Evolutionary conservation across 2,888 invertebrate genomes (phyloP), one percentile per base, ranked within the genome.

Genomic region (Eristalis tenax): DNA sequence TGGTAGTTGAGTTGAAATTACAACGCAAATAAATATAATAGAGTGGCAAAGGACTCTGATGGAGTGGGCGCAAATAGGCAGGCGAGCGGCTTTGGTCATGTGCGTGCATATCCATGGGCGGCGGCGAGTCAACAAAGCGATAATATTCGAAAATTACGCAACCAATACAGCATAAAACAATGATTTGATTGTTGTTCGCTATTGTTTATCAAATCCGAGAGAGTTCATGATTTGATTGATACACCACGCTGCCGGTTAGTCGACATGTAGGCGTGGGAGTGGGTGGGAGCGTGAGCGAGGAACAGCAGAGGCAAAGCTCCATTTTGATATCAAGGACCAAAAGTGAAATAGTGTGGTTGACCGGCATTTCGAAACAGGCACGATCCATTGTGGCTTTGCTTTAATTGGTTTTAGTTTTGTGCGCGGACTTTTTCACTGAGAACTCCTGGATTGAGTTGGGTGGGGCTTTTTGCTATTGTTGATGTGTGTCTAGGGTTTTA

Each of bases 21-120:
- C 75, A 65, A 26, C 79, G 75, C 79, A 79, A 84, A 84, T 79
- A 84, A 61, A 74, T 59, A 70, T 63, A 75, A 79, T 79, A 61
- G 43, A 84, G 75, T 75, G 64, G 26, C 50, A 50, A 73, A 50
- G 68, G 18, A 68, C 61, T 68, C 50, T 6, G 50, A 50, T 66
- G 18, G 43, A 59, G 18, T 13, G 66, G 64, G 28, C n/a, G 40
- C 26, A 26, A n/a, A n/a, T n/a, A n/a, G n/a, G 6, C 32, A 26
- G 26, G 4, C 26, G 26, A 28, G 28, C 5, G 5, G 28, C 32
- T 35, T 4, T 38, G 38, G 11, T 13, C 38, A 38, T 1, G 13
- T 38, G 38, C 4, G 43, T 18, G 15, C 8, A 22, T 28, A 18
- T 56, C 32, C 13, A 22, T 4, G 28, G 15, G 18, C 22, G 23